Conservation (phyloP, 2,797 vertebrate genomes). For the Lepus oiostolus region DNA sequence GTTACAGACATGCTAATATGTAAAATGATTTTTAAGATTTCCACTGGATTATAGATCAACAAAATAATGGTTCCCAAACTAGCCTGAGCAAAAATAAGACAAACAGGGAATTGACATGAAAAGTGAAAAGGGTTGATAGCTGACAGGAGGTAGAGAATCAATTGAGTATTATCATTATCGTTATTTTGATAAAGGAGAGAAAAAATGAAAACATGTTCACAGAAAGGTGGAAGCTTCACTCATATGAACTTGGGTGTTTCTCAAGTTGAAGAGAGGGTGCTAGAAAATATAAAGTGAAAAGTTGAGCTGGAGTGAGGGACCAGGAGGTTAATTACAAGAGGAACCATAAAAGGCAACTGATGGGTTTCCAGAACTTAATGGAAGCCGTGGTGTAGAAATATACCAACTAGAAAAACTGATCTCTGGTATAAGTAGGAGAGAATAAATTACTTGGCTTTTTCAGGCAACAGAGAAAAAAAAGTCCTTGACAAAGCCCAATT, state of each 20-base stretch:
- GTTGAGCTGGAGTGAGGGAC: neutral
- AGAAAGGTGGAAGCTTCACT: neutral
- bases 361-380: neutral
- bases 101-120: neutral
- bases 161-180: neutral
- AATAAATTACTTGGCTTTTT: neutral
- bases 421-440: neutral
- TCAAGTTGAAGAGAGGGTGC: neutral
- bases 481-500: neutral
- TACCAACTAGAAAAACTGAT: neutral
- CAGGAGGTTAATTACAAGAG: neutral
- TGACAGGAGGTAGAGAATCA: neutral
- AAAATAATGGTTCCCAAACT: accelerated
- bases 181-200: neutral
- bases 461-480: neutral
- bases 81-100: neutral
- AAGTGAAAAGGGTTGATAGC: neutral
- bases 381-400: neutral
- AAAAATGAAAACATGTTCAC: neutral
- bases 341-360: neutral
- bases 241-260: neutral
- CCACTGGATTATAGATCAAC: neutral
- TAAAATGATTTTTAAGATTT: neutral
- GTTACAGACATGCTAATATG: neutral
- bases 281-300: neutral